Base-by-base conservation (phyloP, 2,113 vertebrate genomes). In the Melanocharis versteri region DNA sequence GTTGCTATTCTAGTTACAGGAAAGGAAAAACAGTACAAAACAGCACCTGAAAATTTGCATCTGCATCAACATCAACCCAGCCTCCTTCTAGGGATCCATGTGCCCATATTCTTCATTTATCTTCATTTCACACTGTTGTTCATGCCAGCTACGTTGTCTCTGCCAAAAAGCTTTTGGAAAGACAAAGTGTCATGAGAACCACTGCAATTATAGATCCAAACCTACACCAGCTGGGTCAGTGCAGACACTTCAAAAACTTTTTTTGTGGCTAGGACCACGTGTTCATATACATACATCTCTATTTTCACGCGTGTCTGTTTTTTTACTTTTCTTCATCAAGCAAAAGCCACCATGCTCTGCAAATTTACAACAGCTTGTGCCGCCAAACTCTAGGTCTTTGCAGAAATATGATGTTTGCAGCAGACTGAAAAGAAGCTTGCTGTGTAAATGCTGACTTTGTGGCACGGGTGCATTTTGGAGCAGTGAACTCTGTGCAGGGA, bases 131-230 rank as follows among this genome's bases (percentile, higher is more conserved):
- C 64, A 90, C 64, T 54, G 42, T 42, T 30, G 0, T 44, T 93
- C 62, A 26, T 76, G 84, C 91, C 91, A 94, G 66, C 22, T 75
- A 87, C 69, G 33, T 69, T 86, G 71, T 54, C 58, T 85, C 35
- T 93, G 94, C 91, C 95, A 95, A 87, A 93, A 94, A 80, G 62
- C 62, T 91, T 83, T 95, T 96, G 94, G 95, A 96, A 94, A 91
- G 75, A 93, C 66, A 39, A 93, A 73, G 54, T 54, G 47, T 95
- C 87, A 88, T 93, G 94, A 96, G 93, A 95, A 92, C 93, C 42
- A 45, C 79, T 93, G 72, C 64, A 92, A 90, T 96, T 88, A 90
- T 30, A 94, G 66, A 93, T 83, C 62, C 76, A 91, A 90, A 86
- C 68, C 65, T 81, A 94, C 88, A 94, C 77, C 93, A 96, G 70